These are phyloP conservation scores for Nannospalax galili DNA, from an alignment of 2,113 vertebrate genomes.

Conservation along the genomic window DNA sequence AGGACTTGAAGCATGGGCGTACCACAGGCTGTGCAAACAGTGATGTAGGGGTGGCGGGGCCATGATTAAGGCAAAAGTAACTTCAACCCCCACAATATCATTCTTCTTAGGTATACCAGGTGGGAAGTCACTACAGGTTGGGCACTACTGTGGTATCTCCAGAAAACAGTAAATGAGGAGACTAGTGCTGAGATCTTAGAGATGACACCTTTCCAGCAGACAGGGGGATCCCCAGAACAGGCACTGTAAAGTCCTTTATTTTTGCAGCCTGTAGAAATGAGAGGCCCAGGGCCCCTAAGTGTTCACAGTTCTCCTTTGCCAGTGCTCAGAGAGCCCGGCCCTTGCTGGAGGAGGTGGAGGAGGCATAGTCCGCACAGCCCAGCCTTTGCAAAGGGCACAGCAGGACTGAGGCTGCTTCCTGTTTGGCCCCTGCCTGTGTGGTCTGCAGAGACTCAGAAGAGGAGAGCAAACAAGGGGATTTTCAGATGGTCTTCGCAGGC, in stretches of 20 bases:
- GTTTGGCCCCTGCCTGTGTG: too few relatives aligned
- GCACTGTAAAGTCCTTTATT: neutral
- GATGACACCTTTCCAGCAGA: neutral
- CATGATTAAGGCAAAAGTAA: neutral
- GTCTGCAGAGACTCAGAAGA: neutral
- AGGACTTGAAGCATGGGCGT: neutral
- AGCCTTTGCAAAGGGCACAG: constrained; percentile 32
- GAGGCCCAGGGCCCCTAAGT: fast-evolving
- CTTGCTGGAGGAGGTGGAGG: neutral
- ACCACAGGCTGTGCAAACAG: neutral
- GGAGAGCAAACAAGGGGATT: constrained; percentile 70
- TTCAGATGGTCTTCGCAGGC: constrained; percentile 58
- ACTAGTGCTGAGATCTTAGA: neutral
- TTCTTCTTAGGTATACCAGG: neutral
- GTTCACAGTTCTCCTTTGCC: fast-evolving
- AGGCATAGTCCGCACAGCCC: fast-evolving
- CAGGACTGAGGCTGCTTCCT: neutral
- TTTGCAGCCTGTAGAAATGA: neutral
- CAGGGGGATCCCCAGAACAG: neutral
- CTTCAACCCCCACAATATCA: neutral
- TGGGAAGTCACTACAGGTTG: neutral
- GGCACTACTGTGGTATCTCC: neutral
- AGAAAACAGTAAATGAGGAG: neutral
- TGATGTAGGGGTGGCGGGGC: neutral
- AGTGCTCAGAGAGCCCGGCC: neutral